Conservation (phyloP, 2,113 vertebrate genomes). For the Rhipidura dahli region DNA sequence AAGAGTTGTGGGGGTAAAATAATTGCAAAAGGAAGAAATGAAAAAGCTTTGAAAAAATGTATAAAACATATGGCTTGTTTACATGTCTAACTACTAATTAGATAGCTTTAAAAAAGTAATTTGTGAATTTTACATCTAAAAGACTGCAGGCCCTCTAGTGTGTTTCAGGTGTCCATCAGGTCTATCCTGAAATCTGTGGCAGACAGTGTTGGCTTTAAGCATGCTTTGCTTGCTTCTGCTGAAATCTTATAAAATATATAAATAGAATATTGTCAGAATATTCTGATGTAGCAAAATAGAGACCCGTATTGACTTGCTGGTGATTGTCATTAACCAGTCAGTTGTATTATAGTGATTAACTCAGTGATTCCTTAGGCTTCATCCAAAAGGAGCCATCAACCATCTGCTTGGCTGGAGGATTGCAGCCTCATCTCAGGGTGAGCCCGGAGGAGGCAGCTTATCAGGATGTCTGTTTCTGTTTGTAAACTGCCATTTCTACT, state of each 20-base stretch:
- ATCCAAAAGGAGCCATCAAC: rapidly evolving
- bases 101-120: background rate
- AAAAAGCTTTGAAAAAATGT: background rate
- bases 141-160: background rate
- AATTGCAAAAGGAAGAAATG: background rate
- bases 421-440: background rate
- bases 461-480: background rate
- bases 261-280: background rate
- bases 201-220: background rate
- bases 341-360: no score
- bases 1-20: rapidly evolving
- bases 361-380: background rate
- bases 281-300: background rate
- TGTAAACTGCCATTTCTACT: background rate
- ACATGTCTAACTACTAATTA: background rate
- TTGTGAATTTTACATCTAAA: background rate
- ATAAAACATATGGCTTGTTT: background rate
- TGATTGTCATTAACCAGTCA: background rate
- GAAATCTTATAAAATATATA: background rate
- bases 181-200: background rate
- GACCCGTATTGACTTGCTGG: background rate
- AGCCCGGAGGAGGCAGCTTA: background rate
- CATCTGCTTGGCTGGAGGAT: background rate
- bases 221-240: background rate
- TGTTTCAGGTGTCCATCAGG: background rate